Conservation (phyloP, 2,888 invertebrate species). For the Cistogaster globosa region DNA sequence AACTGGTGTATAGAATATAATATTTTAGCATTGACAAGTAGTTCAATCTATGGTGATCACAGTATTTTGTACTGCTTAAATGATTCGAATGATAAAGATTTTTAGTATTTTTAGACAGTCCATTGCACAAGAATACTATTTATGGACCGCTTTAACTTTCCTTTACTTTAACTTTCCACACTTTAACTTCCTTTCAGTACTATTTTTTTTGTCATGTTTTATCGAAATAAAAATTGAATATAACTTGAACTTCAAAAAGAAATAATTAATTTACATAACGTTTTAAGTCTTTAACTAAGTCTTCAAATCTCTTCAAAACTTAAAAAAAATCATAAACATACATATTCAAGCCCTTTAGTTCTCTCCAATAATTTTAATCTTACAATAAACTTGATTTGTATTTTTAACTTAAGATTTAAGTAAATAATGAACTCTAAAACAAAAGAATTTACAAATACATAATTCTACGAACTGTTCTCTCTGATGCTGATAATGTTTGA, state of each 20-base stretch:
- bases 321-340: constrained; percentile 35
- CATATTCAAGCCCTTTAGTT: not conserved
- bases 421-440: constrained; percentile 19
- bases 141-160: no score
- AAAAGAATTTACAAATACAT: constrained; percentile 38
- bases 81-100: no score
- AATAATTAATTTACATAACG: constrained; percentile 29
- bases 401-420: not conserved
- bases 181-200: no score
- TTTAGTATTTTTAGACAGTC: no score
- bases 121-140: no score
- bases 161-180: no score
- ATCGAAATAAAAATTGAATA: no score
- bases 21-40: no score
- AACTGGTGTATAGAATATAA: no score
- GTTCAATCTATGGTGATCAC: no score
- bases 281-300: constrained; percentile 31
- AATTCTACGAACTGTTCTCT: constrained; percentile 66
- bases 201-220: no score
- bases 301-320: constrained; percentile 32
- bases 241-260: not conserved
- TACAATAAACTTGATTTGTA: constrained; percentile 21
- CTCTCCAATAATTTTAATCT: not conserved
- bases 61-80: no score
- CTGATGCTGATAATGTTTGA: constrained; percentile 56